phyloP scores from a whole-genome alignment of 2,113 vertebrate species.

The Daboia siamensis region DNA sequence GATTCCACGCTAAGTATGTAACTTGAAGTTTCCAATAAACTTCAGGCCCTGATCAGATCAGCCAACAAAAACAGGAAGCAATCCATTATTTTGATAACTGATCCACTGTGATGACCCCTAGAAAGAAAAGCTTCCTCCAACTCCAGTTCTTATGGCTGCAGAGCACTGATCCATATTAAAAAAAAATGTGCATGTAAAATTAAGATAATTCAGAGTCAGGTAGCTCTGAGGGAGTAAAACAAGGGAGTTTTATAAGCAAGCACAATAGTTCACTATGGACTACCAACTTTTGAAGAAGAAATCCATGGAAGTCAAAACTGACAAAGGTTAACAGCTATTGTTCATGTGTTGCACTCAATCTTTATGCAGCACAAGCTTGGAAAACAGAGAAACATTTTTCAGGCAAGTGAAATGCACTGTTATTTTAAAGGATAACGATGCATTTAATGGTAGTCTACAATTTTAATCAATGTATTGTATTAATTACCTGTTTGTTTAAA shows the following conservation, averaged over 20 bases:
- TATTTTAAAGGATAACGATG: constrained; percentile 64
- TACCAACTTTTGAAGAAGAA: constrained; percentile 46
- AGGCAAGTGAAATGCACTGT: constrained; percentile 58
- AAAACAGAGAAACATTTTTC: constrained; percentile 51
- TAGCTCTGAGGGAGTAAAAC: constrained; percentile 31
- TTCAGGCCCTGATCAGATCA: constrained; percentile 45
- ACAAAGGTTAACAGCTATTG: constrained; percentile 49
- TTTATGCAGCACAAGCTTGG: constrained; percentile 29
- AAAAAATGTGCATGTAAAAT: constrained; percentile 16
- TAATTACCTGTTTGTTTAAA: constrained; percentile 50
- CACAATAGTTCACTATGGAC: constrained; percentile 40
- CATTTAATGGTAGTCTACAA: constrained; percentile 57
- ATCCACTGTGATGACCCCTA: background rate
- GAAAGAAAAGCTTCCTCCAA: constrained; percentile 26
- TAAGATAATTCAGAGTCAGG: constrained; percentile 40
- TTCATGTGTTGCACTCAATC: constrained; percentile 33
- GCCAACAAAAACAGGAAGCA: constrained; percentile 50
- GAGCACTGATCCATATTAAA: constrained; percentile 36
- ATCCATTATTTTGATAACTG: constrained; percentile 29
- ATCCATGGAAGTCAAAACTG: constrained; percentile 38
- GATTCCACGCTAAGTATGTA: constrained; percentile 32
- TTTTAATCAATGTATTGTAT: constrained; percentile 48
- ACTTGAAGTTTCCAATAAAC: constrained; percentile 24
- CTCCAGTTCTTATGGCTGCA: constrained; percentile 16
- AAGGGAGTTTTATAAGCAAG: constrained; percentile 42